These are phyloP conservation scores for Aleiodes sp. DNA, from an alignment of 1,140 invertebrate genomes.

Conservation along the genomic window DNA sequence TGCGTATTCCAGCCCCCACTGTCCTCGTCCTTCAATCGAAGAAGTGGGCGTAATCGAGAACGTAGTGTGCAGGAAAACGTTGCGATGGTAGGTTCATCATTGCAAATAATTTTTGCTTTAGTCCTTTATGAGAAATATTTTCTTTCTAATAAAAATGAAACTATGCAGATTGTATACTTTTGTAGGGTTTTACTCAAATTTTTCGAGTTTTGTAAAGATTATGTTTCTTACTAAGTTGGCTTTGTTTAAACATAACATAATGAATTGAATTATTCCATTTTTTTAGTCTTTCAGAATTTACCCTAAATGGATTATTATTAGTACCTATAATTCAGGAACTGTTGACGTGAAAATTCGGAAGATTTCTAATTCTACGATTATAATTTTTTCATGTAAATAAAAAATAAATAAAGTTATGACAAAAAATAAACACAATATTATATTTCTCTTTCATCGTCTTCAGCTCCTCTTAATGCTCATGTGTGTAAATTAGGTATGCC, in stretches of 20 bases:
- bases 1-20: not conserved
- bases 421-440: slow-evolving; percentile 2
- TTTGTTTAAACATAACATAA: not conserved
- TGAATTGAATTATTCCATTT: slow-evolving; percentile 1
- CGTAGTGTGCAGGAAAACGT: not conserved
- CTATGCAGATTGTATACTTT: slow-evolving; percentile 11
- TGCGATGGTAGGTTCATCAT: not conserved
- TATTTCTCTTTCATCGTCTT: slow-evolving; percentile 11
- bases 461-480: slow-evolving; percentile 15
- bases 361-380: not conserved
- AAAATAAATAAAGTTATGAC: slow-evolving; percentile 2
- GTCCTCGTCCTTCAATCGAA: not conserved
- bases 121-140: slow-evolving; percentile 8
- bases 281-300: not conserved
- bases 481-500: slow-evolving; percentile 10
- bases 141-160: slow-evolving; percentile 10
- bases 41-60: not conserved
- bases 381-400: slow-evolving; percentile 1
- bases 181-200: not conserved
- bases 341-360: slow-evolving; percentile 14
- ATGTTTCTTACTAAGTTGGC: not conserved
- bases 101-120: not conserved
- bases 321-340: slow-evolving; percentile 10
- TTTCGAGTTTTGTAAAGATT: slow-evolving; percentile 6
- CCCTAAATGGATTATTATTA: slow-evolving; percentile 5